Conservation (phyloP, 2,113 vertebrate genomes). For the Paramormyrops kingsleyae region DNA sequence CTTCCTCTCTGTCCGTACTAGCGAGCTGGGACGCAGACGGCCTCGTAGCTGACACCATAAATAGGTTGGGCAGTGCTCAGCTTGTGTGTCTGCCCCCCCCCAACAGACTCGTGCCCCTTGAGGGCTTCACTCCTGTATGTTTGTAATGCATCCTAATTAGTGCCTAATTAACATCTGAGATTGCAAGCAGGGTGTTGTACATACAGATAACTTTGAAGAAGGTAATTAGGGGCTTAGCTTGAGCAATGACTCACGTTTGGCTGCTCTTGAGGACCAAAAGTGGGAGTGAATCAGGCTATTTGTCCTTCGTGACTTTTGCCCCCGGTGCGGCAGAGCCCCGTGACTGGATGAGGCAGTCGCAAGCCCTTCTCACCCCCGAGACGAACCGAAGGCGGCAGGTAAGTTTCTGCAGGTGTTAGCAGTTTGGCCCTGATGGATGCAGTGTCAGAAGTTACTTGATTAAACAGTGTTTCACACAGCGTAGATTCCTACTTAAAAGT, state of each 20-base stretch:
- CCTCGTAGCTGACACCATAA: background rate
- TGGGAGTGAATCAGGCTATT: background rate
- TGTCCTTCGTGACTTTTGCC: background rate
- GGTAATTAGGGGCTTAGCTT: background rate
- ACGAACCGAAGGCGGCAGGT: background rate
- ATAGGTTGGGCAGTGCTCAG: background rate
- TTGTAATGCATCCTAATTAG: constrained; percentile 20
- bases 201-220: background rate
- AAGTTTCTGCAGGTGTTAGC: constrained; percentile 49
- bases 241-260: background rate
- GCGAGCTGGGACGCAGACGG: background rate
- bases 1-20: background rate
- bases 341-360: background rate
- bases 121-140: background rate
- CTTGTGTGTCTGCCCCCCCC: background rate
- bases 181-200: background rate
- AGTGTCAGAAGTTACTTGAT: constrained; percentile 70
- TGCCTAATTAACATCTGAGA: background rate
- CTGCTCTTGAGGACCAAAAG: background rate
- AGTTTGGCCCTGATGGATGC: constrained; percentile 67
- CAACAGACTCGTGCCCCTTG: background rate
- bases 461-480: constrained; percentile 75
- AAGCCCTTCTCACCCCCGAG: background rate
- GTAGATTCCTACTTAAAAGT: constrained; percentile 92
- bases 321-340: background rate